These are phyloP conservation scores for Sarcophaga peregrina DNA, from an alignment of 1,140 invertebrate genomes.

Conservation along the genomic window DNA sequence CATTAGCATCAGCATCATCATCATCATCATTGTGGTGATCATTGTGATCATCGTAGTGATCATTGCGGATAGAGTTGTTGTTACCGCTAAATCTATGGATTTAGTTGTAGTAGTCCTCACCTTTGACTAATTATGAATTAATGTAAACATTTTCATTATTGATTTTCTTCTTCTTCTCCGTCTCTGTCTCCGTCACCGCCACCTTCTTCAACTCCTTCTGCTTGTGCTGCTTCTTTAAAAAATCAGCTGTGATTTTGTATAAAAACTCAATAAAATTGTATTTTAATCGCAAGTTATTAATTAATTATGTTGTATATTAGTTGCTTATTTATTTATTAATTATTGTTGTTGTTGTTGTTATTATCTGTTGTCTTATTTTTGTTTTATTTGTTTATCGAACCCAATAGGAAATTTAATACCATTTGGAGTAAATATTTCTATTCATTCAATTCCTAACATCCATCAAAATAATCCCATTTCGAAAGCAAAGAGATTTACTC, in stretches of 20 bases:
- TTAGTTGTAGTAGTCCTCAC: neutral
- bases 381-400: too few species aligned
- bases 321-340: neutral
- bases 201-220: too few species aligned
- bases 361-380: neutral
- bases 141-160: conserved; percentile 39
- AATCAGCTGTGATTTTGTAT: conserved; percentile 9
- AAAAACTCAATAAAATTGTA: neutral
- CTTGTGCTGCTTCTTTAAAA: neutral
- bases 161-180: neutral
- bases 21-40: neutral
- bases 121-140: conserved; percentile 10
- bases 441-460: too few species aligned
- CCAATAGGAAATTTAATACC: too few species aligned
- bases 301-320: neutral
- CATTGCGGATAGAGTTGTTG: neutral
- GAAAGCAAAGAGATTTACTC: too few species aligned
- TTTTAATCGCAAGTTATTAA: neutral
- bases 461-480: too few species aligned
- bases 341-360: neutral
- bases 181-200: too few species aligned
- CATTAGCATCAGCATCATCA: neutral
- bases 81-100: neutral
- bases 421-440: too few species aligned
- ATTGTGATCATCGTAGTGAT: neutral